Percentiles rank a stretch among this genome's conserved stretches.
phyloP scores from a whole-genome alignment of 2,113 vertebrate genomes.

The Aegithalos caudatus region DNA sequence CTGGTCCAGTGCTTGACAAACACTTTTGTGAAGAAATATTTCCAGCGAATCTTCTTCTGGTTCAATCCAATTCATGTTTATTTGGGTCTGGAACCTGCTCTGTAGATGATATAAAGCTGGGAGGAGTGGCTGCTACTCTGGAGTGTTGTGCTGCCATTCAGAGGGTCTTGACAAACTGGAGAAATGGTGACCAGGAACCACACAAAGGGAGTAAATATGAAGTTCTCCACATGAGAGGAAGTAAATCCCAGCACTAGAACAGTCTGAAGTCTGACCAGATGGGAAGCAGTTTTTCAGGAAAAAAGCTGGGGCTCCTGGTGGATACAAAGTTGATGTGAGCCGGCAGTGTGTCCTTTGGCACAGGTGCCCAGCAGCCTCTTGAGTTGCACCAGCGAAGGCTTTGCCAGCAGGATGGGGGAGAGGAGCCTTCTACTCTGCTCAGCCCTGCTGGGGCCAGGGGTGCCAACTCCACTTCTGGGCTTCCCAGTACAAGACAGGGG shows the following conservation, averaged over 20 bases:
- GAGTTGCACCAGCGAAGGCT: not conserved
- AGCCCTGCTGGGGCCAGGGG: not conserved
- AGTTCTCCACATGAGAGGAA: not conserved
- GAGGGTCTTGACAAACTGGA: not conserved
- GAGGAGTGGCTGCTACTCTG: not conserved
- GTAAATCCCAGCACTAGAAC: not conserved
- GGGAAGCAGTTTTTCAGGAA: not conserved
- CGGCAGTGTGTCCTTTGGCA: not conserved
- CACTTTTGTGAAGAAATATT: not conserved
- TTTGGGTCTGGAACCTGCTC: not conserved
- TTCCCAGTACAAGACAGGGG: not conserved
- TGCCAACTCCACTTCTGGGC: accelerated
- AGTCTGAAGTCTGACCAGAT: no score
- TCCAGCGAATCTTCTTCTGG: not conserved
- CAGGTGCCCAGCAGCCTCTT: not conserved
- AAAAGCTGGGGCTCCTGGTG: not conserved
- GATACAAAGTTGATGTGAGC: not conserved
- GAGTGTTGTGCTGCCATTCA: not conserved
- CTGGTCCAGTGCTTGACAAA: not conserved
- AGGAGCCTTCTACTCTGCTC: not conserved
- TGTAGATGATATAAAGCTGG: not conserved
- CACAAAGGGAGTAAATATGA: not conserved
- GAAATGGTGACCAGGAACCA: not conserved
- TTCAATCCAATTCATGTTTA: not conserved
- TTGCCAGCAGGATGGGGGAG: not conserved